These are phyloP conservation scores for Misgurnus mizolepis DNA, from an alignment of 2,113 vertebrate genomes.

Conservation along the genomic window DNA sequence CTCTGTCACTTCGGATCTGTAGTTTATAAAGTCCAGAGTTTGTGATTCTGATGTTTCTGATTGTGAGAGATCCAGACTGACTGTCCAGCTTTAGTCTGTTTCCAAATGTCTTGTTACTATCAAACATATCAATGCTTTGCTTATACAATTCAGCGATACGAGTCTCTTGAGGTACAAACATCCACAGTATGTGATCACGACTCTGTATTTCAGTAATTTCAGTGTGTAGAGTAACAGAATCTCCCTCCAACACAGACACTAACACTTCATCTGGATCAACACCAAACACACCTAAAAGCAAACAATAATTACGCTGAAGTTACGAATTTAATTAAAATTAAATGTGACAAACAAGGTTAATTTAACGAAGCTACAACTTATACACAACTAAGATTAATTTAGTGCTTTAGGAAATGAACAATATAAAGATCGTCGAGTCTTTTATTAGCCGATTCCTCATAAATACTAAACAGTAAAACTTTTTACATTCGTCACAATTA, in stretches of 20 bases:
- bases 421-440: too few species aligned
- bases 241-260: conserved; percentile 21
- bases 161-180: not conserved
- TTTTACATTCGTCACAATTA: too few species aligned
- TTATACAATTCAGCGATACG: not conserved
- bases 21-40: conserved; percentile 22
- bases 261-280: not conserved
- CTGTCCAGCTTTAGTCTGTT: not conserved
- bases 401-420: too few species aligned
- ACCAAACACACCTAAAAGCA: conserved; percentile 14
- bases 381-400: not conserved
- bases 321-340: not conserved
- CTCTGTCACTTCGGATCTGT: not conserved
- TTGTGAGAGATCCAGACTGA: conserved; percentile 17
- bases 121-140: fast-evolving
- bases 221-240: conserved; percentile 6
- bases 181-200: not conserved
- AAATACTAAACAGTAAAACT: too few species aligned
- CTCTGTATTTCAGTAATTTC: not conserved
- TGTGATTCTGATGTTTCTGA: conserved; percentile 13
- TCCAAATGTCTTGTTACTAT: not conserved
- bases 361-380: too few species aligned
- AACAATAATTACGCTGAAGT: not conserved
- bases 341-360: fast-evolving
- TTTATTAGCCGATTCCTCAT: too few species aligned